These are phyloP conservation scores for Orycteropus afer DNA, from an alignment of 2,113 vertebrate genomes.

Conservation along the genomic window DNA sequence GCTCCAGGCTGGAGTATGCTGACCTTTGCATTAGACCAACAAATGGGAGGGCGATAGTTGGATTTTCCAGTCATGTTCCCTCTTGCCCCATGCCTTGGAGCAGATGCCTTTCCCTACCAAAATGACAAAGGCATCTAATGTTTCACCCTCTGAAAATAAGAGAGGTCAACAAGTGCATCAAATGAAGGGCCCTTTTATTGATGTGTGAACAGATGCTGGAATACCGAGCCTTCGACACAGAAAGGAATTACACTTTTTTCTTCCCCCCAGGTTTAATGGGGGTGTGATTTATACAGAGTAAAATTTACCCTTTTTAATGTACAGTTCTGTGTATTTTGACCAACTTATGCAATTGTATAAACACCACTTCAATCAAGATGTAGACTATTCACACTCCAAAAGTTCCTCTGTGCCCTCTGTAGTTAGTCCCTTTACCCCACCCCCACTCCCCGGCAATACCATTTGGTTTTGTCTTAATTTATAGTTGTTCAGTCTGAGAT, in stretches of 20 bases:
- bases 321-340: not conserved
- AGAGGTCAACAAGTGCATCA: slow-evolving; percentile 12
- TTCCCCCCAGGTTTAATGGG: slow-evolving; percentile 1
- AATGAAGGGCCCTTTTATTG: not conserved
- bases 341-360: not conserved
- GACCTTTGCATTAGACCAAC: not conserved
- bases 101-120: slow-evolving; percentile 44
- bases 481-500: not conserved
- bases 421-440: not conserved
- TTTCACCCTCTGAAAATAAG: slow-evolving; percentile 46
- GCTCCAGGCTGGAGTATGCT: not conserved
- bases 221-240: not conserved
- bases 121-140: not conserved
- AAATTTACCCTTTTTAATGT: not conserved
- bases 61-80: not conserved
- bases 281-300: not conserved
- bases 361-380: not conserved
- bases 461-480: slow-evolving; percentile 40
- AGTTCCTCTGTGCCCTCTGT: not conserved
- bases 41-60: not conserved
- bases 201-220: not conserved
- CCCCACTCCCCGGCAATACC: not conserved
- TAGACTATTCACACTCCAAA: not conserved
- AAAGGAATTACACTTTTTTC: not conserved
- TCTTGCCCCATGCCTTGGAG: slow-evolving; percentile 16